Percentiles rank a stretch among this genome's conserved stretches.
Evolutionary conservation across 2,113 vertebrate species (phyloP).

Genomic region (Empidonax traillii): DNA sequence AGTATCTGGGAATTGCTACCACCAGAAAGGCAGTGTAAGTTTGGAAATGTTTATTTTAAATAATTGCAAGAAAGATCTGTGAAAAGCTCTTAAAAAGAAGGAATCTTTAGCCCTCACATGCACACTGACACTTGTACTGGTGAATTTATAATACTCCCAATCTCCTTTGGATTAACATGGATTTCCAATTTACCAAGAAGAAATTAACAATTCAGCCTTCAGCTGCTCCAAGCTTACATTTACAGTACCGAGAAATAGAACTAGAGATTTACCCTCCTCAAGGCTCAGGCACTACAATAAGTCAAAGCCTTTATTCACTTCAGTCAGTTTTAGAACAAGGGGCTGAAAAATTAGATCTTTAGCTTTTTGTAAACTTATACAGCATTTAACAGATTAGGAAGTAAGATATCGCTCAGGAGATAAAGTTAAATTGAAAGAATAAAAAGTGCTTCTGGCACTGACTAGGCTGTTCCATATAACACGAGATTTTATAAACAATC

Average conservation of each 20-base stretch:
- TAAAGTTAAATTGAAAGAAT: constrained; percentile 11
- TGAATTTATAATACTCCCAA: background rate
- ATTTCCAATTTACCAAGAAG: background rate
- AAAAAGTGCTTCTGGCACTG: background rate
- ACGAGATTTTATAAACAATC: background rate
- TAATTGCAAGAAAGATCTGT: background rate
- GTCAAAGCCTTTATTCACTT: background rate
- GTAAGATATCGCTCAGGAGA: background rate
- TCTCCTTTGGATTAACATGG: background rate
- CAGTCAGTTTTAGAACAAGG: background rate
- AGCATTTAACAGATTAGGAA: background rate
- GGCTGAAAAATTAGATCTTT: background rate
- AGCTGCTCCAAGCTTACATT: background rate
- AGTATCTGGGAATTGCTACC: background rate
- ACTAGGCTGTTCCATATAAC: background rate
- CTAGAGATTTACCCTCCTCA: background rate
- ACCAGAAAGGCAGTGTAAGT: background rate
- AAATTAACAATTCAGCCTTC: background rate
- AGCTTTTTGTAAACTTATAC: background rate
- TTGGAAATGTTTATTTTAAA: background rate
- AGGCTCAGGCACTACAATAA: background rate
- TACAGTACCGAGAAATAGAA: background rate
- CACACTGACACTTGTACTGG: background rate
- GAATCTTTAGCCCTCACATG: background rate
- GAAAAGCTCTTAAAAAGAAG: background rate